These are phyloP conservation scores for Phocides pigmalion DNA, from an alignment of 1,140 invertebrate genomes.

Conservation along the genomic window DNA sequence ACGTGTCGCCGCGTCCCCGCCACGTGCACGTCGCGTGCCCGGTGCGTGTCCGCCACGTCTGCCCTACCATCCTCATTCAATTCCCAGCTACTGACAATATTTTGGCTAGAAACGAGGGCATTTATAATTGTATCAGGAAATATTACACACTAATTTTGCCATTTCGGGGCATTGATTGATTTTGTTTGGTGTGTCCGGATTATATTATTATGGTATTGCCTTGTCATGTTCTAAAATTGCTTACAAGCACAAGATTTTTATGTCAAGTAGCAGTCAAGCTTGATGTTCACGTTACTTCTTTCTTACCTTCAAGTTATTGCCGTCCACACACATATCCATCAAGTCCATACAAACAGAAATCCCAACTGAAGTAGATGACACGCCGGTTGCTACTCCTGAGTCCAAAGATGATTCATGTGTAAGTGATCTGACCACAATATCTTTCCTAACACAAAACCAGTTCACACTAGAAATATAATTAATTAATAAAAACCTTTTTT, in stretches of 20 bases:
- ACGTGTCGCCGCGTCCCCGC: constrained; percentile 34
- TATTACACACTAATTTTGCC: constrained; percentile 80
- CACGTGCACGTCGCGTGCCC: constrained; percentile 46
- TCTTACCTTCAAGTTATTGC: too few species aligned
- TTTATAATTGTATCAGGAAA: constrained; percentile 78
- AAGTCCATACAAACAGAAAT: too few species aligned
- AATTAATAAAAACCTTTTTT: too few species aligned
- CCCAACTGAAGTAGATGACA: too few species aligned
- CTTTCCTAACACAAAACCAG: too few species aligned
- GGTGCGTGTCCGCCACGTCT: constrained; percentile 52
- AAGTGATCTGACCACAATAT: too few species aligned
- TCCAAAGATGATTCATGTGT: too few species aligned
- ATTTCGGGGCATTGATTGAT: constrained; percentile 72
- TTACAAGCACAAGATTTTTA: background rate
- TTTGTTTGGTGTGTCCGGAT: constrained; percentile 51
- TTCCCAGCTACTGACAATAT: constrained; percentile 50
- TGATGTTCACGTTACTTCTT: too few species aligned
- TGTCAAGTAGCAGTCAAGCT: too few species aligned
- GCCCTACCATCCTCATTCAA: constrained; percentile 43
- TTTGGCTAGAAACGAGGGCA: constrained; percentile 58
- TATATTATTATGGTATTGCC: constrained; percentile 36
- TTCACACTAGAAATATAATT: too few species aligned
- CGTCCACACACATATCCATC: too few species aligned
- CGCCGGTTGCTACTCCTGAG: too few species aligned
- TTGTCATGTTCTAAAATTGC: constrained; percentile 8